Conservation (phyloP, 2,113 vertebrate genomes). For the Picathartes gymnocephalus region DNA sequence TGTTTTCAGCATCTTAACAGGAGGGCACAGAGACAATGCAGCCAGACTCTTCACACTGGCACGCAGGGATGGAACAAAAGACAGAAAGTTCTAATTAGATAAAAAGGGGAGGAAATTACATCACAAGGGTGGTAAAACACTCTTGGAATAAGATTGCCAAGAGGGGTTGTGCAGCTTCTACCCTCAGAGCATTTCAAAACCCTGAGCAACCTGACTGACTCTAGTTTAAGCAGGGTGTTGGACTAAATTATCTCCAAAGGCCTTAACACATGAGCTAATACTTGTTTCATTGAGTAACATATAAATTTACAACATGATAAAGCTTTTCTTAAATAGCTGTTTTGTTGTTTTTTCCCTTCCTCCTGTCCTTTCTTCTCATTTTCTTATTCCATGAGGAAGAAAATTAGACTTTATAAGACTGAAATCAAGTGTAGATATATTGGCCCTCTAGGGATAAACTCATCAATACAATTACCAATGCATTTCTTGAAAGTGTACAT, state of each 20-base stretch:
- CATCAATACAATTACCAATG: conserved; percentile 1
- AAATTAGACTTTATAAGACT: conserved; percentile 14
- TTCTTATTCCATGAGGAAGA: background rate
- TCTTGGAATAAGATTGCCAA: background rate
- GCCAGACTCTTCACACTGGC: background rate
- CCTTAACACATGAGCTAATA: background rate
- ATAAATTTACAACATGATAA: background rate
- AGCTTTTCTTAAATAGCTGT: background rate
- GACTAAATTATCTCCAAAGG: background rate
- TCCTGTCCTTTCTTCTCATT: background rate
- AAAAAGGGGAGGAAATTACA: background rate
- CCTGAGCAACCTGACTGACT: background rate
- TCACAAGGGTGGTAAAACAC: background rate
- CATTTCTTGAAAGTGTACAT: background rate
- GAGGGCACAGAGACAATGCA: background rate
- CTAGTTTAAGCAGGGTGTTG: background rate
- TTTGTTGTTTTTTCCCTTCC: background rate
- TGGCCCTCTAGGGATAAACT: background rate
- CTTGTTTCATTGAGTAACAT: background rate
- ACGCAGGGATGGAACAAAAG: background rate
- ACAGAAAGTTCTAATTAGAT: background rate
- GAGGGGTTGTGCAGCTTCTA: background rate
- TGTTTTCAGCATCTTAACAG: background rate
- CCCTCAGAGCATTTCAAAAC: background rate
- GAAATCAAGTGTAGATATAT: conserved; percentile 1